Evolutionary conservation across 1,140 invertebrate species (phyloP), one percentile per base, ranked within the genome.

Genomic region (Bombyx mandarina): DNA sequence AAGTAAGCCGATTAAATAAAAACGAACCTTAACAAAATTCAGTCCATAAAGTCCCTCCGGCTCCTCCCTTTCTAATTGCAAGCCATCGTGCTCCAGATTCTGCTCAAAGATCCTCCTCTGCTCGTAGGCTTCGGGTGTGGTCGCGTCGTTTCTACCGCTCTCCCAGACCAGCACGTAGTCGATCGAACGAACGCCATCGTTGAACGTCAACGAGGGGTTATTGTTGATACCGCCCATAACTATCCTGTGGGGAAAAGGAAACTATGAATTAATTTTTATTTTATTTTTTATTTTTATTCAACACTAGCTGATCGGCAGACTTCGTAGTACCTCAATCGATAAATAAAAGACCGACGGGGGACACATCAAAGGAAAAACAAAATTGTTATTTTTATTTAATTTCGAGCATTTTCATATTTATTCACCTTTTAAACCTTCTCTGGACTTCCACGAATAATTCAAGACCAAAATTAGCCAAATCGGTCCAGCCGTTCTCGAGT

Each of bases 151-250:
- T 10, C 88, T 80, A 67, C 70, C 76, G 43, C 76, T 84, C 77
- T 93, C 91, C 91, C 93, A 95, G 8, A 94, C 94, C 52, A 96
- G 71, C 56, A 95, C 90, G 89, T 94, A 96, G 81, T 95, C 94
- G 65, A 95, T 92, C 3, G 92, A 92, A 22, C 92, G 86, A 1
- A 90, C 78, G 4, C 91, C 91, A 78, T 94, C 93, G 49, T 87
- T 87, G 74, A 94, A 94, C 57, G 89, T 92, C 58, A 93, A 79
- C 3, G 91, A 90, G 1, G 89, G 86, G 67, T 90, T 86, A 62
- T 77, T 81, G 12, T 73, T 56, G 6, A 80, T 67, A 43, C 80
- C 79, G 0, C 77, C 76, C 79, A 85, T 77, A 18, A 83, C 67
- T 60, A 84, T 85, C 52, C 83, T 86, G 73, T 54, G 61, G 48